Base-by-base conservation (phyloP, 2,797 vertebrate genomes). In the Tarsius wallacei region DNA sequence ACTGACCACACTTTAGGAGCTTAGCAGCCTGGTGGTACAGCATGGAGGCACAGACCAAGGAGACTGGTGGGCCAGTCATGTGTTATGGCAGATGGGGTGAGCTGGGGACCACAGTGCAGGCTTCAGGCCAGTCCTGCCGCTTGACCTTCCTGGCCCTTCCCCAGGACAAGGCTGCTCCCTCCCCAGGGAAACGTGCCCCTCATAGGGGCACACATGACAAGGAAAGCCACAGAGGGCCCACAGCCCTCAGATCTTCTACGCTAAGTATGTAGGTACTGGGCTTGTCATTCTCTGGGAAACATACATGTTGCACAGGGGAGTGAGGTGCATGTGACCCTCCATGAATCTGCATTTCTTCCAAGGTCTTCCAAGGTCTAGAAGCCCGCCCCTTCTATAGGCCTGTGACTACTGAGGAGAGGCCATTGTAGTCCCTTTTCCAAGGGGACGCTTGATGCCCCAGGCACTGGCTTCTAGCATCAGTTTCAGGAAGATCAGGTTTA, bases 401-500 rank as follows among this genome's bases (percentile, higher is more conserved):
- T 47, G 22, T 28, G 26, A 10, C 19, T 2, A 0, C 28, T 1
- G 8, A 0, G 5, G 14, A 55, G 17, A 85, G 47, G 28, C 49
- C 31, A 4, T 42, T 42, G 42, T 6, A 42, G 42, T 42, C 42
- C 33, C 49, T 85, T 28, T 22, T 53, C 51, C 70, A 28, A 53
- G 26, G 1, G 22, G 2, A 1, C n/a, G 16, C 28, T 57, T 24
- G 22, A 71, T 70, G 24, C 49, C 71, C 61, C 55, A 31, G 68
- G 26, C 0, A 0, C 28, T 53, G 9, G 47, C 33, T 12, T 15
- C 57, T 1, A 21, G 63, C 19, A 42, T 49, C 49, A 28, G 53
- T 63, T 81, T 33, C 8, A 71, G 59, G 63, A 84, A 86, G 81
- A 66, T 26, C 19, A 85, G 51, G 42, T 78, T 63, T 78, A 36